These are phyloP conservation scores for Drosophila bunnanda DNA, from an alignment of 2,888 invertebrate genomes.

Conservation along the genomic window DNA sequence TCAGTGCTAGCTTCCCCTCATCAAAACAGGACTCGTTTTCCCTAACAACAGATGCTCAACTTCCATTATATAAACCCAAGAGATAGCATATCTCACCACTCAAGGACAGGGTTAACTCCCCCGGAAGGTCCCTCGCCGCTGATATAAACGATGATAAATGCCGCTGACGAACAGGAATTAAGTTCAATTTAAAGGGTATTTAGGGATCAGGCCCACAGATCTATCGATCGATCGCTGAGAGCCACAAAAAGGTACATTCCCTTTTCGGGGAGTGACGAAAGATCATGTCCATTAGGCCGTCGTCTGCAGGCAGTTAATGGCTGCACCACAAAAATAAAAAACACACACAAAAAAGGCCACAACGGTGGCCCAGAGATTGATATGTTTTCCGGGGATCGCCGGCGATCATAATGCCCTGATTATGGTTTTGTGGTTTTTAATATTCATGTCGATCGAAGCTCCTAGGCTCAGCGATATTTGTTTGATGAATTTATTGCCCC, in stretches of 20 bases:
- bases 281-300: constrained; percentile 77
- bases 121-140: constrained; percentile 21
- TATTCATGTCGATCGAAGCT: constrained; percentile 71
- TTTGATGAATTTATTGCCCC: constrained; percentile 77
- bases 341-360: constrained; percentile 40
- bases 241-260: constrained; percentile 55
- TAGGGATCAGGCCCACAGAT: constrained; percentile 62
- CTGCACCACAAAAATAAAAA: constrained; percentile 35
- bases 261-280: constrained; percentile 76
- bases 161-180: constrained; percentile 59
- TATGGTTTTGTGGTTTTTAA: constrained; percentile 78
- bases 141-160: constrained; percentile 66
- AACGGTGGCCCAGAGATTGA: constrained; percentile 70
- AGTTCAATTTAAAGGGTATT: constrained; percentile 77
- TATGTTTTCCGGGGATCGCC: constrained; percentile 61
- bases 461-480: constrained; percentile 64
- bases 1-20: not conserved
- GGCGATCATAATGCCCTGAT: constrained; percentile 76
- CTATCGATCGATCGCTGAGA: constrained; percentile 40
- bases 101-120: constrained; percentile 15
- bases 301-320: constrained; percentile 74
- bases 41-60: constrained; percentile 16
- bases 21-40: not conserved
- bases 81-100: constrained; percentile 39
- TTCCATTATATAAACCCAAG: constrained; percentile 11